Percentiles rank a stretch among this genome's conserved stretches.
Conservation (phyloP, 2,797 vertebrate genomes). For the Cynodonichthys magdalenae region DNA sequence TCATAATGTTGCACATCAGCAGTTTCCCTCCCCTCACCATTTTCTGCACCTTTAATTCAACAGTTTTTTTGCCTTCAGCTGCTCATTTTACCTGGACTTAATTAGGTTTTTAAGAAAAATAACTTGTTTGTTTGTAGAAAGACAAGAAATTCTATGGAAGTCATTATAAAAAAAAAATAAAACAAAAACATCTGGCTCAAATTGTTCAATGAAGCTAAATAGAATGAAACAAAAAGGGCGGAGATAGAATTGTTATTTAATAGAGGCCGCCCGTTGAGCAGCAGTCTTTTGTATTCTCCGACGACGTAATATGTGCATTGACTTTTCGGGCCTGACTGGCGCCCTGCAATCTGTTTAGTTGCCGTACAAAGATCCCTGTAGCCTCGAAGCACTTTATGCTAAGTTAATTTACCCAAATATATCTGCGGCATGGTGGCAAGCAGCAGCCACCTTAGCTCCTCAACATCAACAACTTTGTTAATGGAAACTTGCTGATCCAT, state of each 20-base stretch:
- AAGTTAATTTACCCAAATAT: conserved; percentile 91
- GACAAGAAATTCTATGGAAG: conserved; percentile 29
- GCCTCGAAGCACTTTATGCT: conserved; percentile 83
- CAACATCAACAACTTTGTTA: conserved; percentile 90
- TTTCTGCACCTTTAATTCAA: conserved; percentile 74
- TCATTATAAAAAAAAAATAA: conserved; percentile 46
- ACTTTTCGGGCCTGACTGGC: conserved; percentile 69
- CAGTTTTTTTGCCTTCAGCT: conserved; percentile 80
- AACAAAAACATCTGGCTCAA: background rate
- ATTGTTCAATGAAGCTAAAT: conserved; percentile 15
- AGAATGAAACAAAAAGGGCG: conserved; percentile 24
- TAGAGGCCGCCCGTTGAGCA: conserved; percentile 52
- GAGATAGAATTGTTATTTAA: conserved; percentile 44
- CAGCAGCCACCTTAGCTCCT: conserved; percentile 49
- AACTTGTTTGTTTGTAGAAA: conserved; percentile 8
- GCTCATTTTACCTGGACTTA: conserved; percentile 57
- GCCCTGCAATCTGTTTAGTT: conserved; percentile 60
- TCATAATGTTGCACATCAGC: conserved; percentile 85
- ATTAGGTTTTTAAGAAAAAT: conserved; percentile 45
- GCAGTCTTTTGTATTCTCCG: conserved; percentile 37
- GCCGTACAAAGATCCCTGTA: conserved; percentile 57
- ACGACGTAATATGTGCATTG: conserved; percentile 62
- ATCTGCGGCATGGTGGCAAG: conserved; percentile 66
- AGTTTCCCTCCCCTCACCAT: conserved; percentile 72
- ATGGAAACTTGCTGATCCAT: conserved; percentile 99